Conservation (phyloP, 2,113 vertebrate genomes). For the Xiphias gladius region DNA sequence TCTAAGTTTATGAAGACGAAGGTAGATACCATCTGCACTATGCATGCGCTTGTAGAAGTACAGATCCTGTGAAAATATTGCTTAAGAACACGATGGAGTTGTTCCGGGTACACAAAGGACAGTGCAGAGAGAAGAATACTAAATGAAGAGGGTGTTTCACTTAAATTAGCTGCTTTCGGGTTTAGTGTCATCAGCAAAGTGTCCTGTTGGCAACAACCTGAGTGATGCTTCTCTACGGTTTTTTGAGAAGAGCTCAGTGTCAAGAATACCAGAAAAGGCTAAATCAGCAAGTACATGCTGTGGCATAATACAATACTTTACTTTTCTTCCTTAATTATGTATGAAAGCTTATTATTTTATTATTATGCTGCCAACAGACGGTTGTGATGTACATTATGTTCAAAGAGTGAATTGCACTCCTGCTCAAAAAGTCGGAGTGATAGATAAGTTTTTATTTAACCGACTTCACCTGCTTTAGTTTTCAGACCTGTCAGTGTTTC, state of each 20-base stretch:
- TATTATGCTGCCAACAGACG: constrained; percentile 1
- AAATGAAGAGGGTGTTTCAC: constrained; percentile 27
- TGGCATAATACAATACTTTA: neutral
- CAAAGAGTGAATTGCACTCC: neutral
- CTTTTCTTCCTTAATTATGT: neutral
- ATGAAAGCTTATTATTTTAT: neutral
- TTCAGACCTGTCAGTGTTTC: constrained; percentile 23
- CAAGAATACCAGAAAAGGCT: constrained; percentile 14
- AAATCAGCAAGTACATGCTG: constrained; percentile 22
- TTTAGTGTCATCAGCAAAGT: constrained; percentile 66
- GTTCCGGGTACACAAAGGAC: neutral
- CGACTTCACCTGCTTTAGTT: constrained; percentile 15
- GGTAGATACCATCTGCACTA: constrained; percentile 82
- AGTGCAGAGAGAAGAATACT: constrained; percentile 15
- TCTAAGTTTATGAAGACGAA: constrained; percentile 99
- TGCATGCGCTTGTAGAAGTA: constrained; percentile 22
- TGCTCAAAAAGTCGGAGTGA: neutral
- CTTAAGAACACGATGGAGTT: neutral
- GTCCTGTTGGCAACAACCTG: constrained; percentile 52
- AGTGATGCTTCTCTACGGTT: constrained; percentile 32
- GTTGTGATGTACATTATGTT: neutral
- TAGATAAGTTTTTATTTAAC: neutral
- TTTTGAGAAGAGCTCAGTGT: neutral
- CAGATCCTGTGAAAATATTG: constrained; percentile 10
- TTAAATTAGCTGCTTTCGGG: constrained; percentile 50